These are phyloP conservation scores for Neomorphus geoffroyi DNA, from an alignment of 2,797 vertebrate genomes.

Conservation along the genomic window DNA sequence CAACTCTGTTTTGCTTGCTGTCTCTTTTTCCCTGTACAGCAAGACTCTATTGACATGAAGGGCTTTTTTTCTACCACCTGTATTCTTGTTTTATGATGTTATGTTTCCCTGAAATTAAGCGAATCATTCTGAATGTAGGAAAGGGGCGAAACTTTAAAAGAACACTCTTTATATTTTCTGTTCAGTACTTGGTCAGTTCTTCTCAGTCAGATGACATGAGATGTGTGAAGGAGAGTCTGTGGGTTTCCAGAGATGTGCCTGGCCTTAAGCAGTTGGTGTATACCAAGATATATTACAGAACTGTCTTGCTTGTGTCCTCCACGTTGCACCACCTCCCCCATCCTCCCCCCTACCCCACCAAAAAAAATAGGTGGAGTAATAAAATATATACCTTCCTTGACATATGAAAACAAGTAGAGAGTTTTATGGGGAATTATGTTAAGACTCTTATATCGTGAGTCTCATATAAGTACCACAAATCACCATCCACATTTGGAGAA, in stretches of 20 bases:
- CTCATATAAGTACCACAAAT: background rate
- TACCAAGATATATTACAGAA: background rate
- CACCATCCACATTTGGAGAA: background rate
- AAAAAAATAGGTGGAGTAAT: background rate
- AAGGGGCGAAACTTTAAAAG: background rate
- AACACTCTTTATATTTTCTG: background rate
- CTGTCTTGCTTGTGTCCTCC: background rate
- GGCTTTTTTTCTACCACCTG: background rate
- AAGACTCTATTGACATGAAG: background rate
- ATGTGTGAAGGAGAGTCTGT: background rate
- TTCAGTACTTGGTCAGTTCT: background rate
- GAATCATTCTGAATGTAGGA: background rate
- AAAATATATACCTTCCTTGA: background rate
- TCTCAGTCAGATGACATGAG: background rate
- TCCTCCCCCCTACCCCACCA: too few relatives aligned
- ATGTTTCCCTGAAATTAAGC: background rate
- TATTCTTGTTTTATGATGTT: background rate
- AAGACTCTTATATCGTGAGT: background rate
- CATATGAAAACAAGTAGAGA: background rate
- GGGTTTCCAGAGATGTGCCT: background rate
- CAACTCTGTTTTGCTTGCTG: background rate
- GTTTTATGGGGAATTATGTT: background rate
- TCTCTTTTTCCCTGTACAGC: background rate
- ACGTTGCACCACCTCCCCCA: background rate
- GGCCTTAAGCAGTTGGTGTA: background rate